Evolutionary conservation across 2,888 invertebrate genomes (phyloP), one percentile per base, ranked within the genome.

Genomic region (Cantharis lateralis): DNA sequence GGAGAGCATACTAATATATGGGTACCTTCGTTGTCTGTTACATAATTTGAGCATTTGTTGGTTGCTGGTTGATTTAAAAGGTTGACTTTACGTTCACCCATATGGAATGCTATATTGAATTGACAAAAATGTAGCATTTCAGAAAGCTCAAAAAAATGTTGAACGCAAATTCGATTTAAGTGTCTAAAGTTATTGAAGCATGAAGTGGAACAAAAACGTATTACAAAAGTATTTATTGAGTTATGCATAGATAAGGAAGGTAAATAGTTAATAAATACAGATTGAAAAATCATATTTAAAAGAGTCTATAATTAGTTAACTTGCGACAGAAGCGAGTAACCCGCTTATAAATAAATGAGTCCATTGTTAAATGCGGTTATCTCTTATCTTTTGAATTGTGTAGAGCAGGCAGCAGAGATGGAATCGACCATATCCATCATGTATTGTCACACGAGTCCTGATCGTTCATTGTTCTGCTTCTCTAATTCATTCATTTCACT

Each of bases 341-440:
- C 86, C 86, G 87, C 86, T 87, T 85, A 86, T 86, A 86, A 87
- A 88, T 87, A 87, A 88, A 88, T 87, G 87, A 85, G 85, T 84
- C 87, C 86, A 87, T 88, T 88, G 88, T 88, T 86, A 81, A 82
- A 75, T 78, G 81, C 78, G 71, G 83, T 79, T 79, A 81, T 81
- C 80, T 81, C 80, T 82, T 84, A 83, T 85, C 84, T 80, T 77
- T 81, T 72, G 81, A 78, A 80, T 80, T 84, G 81, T 80, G 81
- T 80, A 82, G 80, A 80, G 83, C 82, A 82, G 83, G 86, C 85
- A 84, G 84, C 82, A 77, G 82, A 87, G 87, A 87, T 87, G 84
- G 81, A 83, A 87, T 87, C 87, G 85, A 84, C 84, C 84, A 85
- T 85, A 88, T 88, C 87, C 87, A 88, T 88, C 88, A 87, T 87